Percentiles rank a stretch among this genome's conserved stretches.
phyloP scores from a whole-genome alignment of 1,140 invertebrate species.

The Acromyrmex echinatior region DNA sequence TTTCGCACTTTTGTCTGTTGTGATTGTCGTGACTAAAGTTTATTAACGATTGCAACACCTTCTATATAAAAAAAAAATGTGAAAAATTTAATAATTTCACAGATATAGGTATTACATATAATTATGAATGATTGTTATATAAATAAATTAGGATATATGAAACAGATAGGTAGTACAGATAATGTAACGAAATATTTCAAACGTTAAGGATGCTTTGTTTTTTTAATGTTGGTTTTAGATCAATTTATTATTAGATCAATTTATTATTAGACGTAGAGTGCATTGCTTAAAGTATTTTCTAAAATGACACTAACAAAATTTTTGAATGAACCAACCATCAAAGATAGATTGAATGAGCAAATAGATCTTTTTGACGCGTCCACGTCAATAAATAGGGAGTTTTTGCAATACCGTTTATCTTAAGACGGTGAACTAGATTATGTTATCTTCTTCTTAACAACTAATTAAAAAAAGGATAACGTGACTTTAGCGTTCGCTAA shows the following conservation, averaged over 20 bases:
- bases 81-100: constrained; percentile 3
- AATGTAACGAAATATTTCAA: constrained; percentile 5
- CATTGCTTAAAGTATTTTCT: not conserved
- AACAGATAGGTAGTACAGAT: no score
- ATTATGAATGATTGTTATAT: not conserved
- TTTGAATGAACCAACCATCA: not conserved
- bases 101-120: not conserved
- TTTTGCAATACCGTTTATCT: no score
- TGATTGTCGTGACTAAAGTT: not conserved
- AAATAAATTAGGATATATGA: not conserved
- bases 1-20: constrained; percentile 14
- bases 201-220: not conserved
- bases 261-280: not conserved
- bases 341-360: not conserved
- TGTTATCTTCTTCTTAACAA: no score
- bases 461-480: no score
- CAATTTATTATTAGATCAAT: not conserved
- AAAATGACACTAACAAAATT: not conserved
- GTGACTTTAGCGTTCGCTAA: no score
- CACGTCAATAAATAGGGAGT: not conserved
- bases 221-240: no score
- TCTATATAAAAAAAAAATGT: constrained; percentile 3
- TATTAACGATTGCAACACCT: not conserved
- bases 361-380: not conserved
- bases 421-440: no score